phyloP scores from a whole-genome alignment of 2,888 invertebrate species.

The Cosmia pyralina region DNA sequence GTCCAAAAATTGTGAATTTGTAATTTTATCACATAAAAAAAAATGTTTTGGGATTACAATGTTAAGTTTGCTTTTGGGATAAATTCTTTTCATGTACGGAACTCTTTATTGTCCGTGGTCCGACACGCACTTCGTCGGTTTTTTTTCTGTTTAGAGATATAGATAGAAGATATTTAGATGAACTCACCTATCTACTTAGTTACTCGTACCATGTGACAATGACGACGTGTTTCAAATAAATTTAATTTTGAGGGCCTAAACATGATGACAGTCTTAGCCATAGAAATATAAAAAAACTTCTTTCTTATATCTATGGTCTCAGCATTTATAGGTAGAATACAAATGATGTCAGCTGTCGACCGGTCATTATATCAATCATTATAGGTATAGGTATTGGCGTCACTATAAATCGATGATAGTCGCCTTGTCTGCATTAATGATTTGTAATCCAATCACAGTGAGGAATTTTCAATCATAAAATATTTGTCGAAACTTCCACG shows the following conservation, averaged over 20 bases:
- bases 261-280: constrained; percentile 20
- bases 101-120: too few species aligned
- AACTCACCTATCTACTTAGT: neutral
- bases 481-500: neutral
- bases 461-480: neutral
- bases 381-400: neutral
- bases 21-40: too few species aligned
- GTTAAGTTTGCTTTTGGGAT: too few species aligned
- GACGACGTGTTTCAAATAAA: constrained; percentile 6
- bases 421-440: neutral
- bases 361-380: neutral
- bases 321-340: constrained; percentile 14
- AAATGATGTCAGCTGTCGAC: constrained; percentile 16
- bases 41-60: too few species aligned
- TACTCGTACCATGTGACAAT: neutral
- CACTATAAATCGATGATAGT: neutral
- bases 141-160: too few species aligned
- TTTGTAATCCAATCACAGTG: neutral
- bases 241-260: neutral
- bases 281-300: too few species aligned
- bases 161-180: too few species aligned
- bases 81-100: too few species aligned
- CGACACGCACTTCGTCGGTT: too few species aligned
- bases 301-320: too few species aligned
- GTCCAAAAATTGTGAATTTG: too few species aligned